Percentiles rank a stretch among this genome's conserved stretches.
These are phyloP conservation scores for Meliscaeva auricollis DNA, from an alignment of 2,888 invertebrate species.

Conservation along the genomic window DNA sequence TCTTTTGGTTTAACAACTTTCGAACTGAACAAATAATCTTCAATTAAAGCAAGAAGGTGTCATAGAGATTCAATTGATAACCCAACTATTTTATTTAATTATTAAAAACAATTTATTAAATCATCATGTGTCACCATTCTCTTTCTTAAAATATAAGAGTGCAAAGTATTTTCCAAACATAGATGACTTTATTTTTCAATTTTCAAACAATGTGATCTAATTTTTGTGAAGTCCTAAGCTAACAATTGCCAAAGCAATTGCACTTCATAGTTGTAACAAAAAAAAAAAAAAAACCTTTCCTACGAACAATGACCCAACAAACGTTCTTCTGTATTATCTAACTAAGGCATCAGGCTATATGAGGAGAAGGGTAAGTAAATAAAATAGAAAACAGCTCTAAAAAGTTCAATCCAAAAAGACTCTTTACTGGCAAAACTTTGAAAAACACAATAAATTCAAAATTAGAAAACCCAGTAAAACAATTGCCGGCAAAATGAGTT, in stretches of 20 bases:
- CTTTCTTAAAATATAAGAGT: too few relatives aligned
- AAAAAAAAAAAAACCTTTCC: background rate
- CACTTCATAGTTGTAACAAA: slow-evolving; percentile 13
- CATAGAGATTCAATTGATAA: too few relatives aligned
- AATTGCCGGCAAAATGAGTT: slow-evolving; percentile 65
- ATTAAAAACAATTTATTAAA: too few relatives aligned
- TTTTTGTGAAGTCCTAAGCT: slow-evolving; percentile 13
- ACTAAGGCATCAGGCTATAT: background rate
- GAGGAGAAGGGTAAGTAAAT: background rate
- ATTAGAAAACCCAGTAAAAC: slow-evolving; percentile 53
- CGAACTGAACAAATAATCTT: too few relatives aligned
- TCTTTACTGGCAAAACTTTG: slow-evolving; percentile 30
- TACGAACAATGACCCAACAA: slow-evolving; percentile 9
- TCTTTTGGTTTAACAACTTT: too few relatives aligned
- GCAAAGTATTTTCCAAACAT: slow-evolving; percentile 78
- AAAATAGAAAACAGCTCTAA: slow-evolving; percentile 5
- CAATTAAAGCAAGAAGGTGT: too few relatives aligned
- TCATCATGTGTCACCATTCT: too few relatives aligned
- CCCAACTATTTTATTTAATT: too few relatives aligned
- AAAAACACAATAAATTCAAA: slow-evolving; percentile 59
- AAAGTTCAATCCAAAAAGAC: slow-evolving; percentile 31
- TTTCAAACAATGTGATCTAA: slow-evolving; percentile 19
- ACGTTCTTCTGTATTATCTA: background rate
- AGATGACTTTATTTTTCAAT: background rate
- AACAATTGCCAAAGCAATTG: slow-evolving; percentile 21